Evolutionary conservation across 2,888 invertebrate species (phyloP).

Genomic region (Lithophane socia): DNA sequence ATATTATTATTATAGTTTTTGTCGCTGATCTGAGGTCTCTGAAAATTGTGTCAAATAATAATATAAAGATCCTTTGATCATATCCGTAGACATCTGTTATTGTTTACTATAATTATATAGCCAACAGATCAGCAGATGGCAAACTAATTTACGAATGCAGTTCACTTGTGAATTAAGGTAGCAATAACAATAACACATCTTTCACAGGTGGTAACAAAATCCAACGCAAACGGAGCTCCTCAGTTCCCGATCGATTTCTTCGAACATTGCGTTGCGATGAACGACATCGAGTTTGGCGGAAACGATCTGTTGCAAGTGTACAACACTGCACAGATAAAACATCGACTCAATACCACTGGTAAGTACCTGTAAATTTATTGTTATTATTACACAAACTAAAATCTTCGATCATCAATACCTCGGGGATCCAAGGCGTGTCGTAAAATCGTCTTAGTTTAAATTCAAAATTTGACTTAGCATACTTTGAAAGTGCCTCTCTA

Average conservation of each 20-base stretch:
- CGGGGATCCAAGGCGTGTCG: background rate
- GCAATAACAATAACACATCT: background rate
- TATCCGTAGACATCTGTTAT: background rate
- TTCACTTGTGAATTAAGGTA: background rate
- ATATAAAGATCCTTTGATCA: too few relatives aligned
- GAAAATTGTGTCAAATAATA: background rate
- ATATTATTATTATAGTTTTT: background rate
- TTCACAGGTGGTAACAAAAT: conserved; percentile 82
- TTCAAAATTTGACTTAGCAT: background rate
- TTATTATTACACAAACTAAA: background rate
- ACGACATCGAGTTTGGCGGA: conserved; percentile 98
- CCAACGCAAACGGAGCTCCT: conserved; percentile 91
- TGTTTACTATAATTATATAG: background rate
- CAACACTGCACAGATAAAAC: conserved; percentile 97
- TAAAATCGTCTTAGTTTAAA: background rate
- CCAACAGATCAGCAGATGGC: background rate
- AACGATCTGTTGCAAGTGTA: conserved; percentile 98
- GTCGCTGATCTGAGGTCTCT: background rate
- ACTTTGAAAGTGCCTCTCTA: background rate
- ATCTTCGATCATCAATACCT: background rate
- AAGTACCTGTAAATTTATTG: conserved; percentile 28
- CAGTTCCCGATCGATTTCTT: conserved; percentile 99
- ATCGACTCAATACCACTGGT: conserved; percentile 94
- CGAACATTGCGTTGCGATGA: conserved; percentile 97
- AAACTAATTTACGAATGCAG: background rate